Base-by-base conservation (phyloP, 1,140 invertebrate species). In the Neoseiulus cucumeris region DNA sequence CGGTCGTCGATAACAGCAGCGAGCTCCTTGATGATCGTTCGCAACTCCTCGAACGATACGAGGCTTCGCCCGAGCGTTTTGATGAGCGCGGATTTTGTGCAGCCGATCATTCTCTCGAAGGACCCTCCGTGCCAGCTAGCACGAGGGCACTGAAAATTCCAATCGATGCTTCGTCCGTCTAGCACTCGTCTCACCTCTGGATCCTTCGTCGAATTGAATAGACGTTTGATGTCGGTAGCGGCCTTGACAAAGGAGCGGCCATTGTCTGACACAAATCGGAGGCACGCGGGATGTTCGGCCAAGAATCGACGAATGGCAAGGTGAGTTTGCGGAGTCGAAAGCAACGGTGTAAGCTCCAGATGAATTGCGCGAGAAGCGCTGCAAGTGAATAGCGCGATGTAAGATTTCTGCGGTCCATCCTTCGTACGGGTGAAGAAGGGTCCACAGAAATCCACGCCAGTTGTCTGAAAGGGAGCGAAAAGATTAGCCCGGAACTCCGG, bases 21-120 rank as follows among this genome's bases (percentile, higher is more conserved):
- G n/a, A n/a, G n/a, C n/a, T n/a, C n/a, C n/a, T n/a, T n/a, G n/a
- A 73, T 29, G 1, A 69, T 64, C 9, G 71, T 71, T 28, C 66
- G 1, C 2, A 67, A 44, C 45, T 66, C 59, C 7, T 59, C 64
- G 64, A 51, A 7, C 9, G 45, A 44, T 14, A 68, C 39, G 6
- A 33, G 29, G 30, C 55, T 30, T 64, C 51, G 41, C 2, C 59
- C 66, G 9, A 33, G 0, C 6, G 22, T 25, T 28, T 64, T 66
- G 59, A 28, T 30, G 4, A 66, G 33, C 9, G 17, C 17, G 12
- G 29, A 64, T 65, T 67, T 67, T n/a, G 39, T 18, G 0, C 18
- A 22, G 17, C 41, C 1, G 30, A 66, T 44, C 4, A 44, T 39
- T n/a, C 55, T 28, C 42, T 67, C 64, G 2, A 28, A 67, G 17